Evolutionary conservation across 2,888 invertebrate genomes (phyloP), one percentile per base, ranked within the genome.

Genomic region (Priocnemis perturbator): DNA sequence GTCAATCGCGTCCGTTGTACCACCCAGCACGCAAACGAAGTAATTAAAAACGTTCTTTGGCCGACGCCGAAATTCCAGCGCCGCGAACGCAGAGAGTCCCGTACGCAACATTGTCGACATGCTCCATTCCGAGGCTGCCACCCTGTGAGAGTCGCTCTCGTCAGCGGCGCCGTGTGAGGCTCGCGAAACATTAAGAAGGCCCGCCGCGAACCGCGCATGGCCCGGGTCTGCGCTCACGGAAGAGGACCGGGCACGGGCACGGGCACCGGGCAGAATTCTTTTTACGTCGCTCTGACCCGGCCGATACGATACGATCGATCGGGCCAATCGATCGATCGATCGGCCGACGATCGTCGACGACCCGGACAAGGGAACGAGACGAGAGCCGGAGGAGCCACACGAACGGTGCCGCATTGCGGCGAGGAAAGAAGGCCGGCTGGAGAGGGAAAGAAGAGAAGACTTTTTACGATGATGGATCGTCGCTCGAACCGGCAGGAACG

Each of bases 391-490:
- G 50, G 15, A n/a, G 19, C 50, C 50, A 37, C 37, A 37, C 37
- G 37, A 37, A 37, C 37, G 37, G 68, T 65, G 73, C 64, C 76
- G 65, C 67, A 64, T 71, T 53, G 66, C 56, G 64, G 64, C 14
- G 7, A 57, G 56, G 58, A 56, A 45, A 47, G 26, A 14, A 47
- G 60, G 57, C 45, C 66, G 68, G 67, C 71, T 64, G 64, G 57
- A 63, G 56, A 57, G 71, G 75, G 68, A 56, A 64, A 62, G 60
- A 72, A 71, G 70, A 76, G 73, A 74, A 71, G 74, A 68, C 76
- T 80, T 83, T 81, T 81, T 81, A 83, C 83, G 83, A 83, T 83
- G 83, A 83, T 83, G 82, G 77, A 83, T 83, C 81, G 81, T 70
- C 72, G 77, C 67, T 71, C 73, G 76, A 77, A 79, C 67, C 76